A percentile compares a stretch with the other conserved stretches of the same genome.
Conservation (phyloP, 2,797 vertebrate genomes). For the Mastacembelus armatus region DNA sequence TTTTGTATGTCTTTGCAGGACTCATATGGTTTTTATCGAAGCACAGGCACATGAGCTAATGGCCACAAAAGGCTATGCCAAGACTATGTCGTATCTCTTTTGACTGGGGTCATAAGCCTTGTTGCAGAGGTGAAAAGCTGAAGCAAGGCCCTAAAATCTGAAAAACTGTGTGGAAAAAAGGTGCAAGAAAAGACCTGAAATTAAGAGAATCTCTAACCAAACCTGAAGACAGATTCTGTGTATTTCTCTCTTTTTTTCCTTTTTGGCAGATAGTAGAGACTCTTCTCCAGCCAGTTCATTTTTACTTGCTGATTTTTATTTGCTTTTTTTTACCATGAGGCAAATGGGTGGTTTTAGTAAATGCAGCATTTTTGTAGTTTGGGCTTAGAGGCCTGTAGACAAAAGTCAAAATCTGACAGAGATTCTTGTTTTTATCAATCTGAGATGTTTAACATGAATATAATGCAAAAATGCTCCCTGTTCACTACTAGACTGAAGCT, state of each 20-base stretch:
- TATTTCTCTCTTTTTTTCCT: conserved; percentile 20
- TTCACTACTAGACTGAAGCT: not conserved
- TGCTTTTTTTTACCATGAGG: conserved; percentile 16
- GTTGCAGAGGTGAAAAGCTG: conserved; percentile 36
- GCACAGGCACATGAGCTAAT: conserved; percentile 75
- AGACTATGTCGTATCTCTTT: conserved; percentile 56
- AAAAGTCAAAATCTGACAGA: conserved; percentile 16
- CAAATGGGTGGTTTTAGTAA: conserved; percentile 10
- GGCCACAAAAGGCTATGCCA: conserved; percentile 54
- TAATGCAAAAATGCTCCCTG: not conserved
- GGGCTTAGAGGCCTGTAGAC: not conserved
- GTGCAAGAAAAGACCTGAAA: conserved; percentile 5
- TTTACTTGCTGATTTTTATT: conserved; percentile 36
- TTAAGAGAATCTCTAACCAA: conserved; percentile 4
- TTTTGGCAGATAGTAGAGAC: conserved; percentile 34
- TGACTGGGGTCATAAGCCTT: conserved; percentile 41
- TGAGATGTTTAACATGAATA: not conserved
- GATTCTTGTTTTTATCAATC: not conserved
- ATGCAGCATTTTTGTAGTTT: conserved; percentile 13
- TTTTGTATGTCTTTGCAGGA: conserved; percentile 38
- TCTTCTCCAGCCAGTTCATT: conserved; percentile 23
- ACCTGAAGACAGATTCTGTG: conserved; percentile 8
- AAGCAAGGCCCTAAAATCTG: conserved; percentile 9
- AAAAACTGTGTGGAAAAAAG: conserved; percentile 7
- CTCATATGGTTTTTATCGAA: conserved; percentile 79